Conservation (phyloP, 2,888 invertebrate genomes). For the Andrena hattorfiana region DNA sequence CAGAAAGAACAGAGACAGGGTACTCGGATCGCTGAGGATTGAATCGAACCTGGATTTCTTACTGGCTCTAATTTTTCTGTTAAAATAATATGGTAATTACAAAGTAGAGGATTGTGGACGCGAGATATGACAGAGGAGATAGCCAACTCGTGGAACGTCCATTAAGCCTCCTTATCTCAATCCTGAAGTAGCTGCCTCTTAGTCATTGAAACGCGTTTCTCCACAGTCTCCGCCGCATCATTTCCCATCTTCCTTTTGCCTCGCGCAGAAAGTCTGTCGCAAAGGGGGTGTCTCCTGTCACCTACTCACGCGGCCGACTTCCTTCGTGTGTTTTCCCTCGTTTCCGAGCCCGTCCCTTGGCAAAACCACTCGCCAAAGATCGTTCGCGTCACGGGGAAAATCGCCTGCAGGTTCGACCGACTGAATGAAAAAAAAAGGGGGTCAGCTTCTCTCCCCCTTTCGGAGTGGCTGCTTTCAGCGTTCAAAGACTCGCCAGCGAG, state of each 20-base stretch:
- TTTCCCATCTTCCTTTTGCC: not conserved
- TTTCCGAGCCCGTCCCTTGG: conserved; percentile 5
- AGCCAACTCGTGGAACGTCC: no score
- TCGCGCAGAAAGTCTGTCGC: conserved; percentile 13
- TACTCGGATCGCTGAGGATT: not conserved
- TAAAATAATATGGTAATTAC: no score
- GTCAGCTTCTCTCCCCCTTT: conserved; percentile 32
- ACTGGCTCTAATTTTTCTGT: no score
- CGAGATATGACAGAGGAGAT: no score
- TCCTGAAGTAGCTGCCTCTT: not conserved
- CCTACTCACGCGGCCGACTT: conserved; percentile 13
- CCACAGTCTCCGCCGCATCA: not conserved
- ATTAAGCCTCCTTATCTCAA: not conserved
- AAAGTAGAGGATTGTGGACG: no score
- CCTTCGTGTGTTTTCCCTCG: conserved; percentile 26
- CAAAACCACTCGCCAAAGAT: conserved; percentile 21
- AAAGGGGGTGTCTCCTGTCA: conserved; percentile 14
- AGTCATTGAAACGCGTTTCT: not conserved
- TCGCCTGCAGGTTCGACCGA: conserved; percentile 10
- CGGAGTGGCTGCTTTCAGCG: conserved; percentile 40
- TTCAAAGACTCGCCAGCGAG: conserved; percentile 17
- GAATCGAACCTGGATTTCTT: no score
- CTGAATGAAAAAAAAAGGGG: conserved; percentile 44
- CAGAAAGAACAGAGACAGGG: not conserved
- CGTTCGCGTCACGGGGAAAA: conserved; percentile 18